Percentiles rank a stretch among this genome's conserved stretches.
phyloP scores from a whole-genome alignment of 1,140 invertebrate genomes.

The Caerostris darwini region DNA sequence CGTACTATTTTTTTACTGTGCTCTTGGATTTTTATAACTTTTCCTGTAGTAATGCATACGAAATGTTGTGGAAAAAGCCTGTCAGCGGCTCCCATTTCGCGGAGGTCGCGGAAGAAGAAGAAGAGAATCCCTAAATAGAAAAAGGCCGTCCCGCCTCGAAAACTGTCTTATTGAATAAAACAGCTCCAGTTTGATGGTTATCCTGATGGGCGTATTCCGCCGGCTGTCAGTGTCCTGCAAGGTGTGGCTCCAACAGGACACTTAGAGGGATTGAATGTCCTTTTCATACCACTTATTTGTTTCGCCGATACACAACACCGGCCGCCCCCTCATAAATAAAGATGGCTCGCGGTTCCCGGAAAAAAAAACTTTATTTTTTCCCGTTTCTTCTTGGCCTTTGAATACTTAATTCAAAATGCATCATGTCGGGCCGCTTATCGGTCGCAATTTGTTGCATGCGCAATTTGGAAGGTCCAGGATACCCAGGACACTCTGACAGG shows the following conservation, averaged over 20 bases:
- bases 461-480: neutral
- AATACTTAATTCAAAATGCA: conserved; percentile 28
- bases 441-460: neutral
- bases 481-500: too few species aligned
- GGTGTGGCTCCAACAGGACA: conserved; percentile 58
- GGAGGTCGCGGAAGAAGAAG: too few species aligned
- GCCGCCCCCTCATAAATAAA: conserved; percentile 47
- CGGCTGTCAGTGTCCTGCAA: conserved; percentile 38
- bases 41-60: too few species aligned
- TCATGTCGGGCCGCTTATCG: neutral
- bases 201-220: conserved; percentile 57
- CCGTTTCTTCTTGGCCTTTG: neutral
- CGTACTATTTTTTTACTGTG: too few species aligned
- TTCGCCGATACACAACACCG: conserved; percentile 44
- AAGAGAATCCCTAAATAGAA: conserved; percentile 8
- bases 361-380: neutral
- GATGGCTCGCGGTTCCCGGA: neutral
- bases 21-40: too few species aligned
- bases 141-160: conserved; percentile 12
- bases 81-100: too few species aligned
- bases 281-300: conserved; percentile 67
- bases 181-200: conserved; percentile 56
- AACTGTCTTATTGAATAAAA: conserved; percentile 67
- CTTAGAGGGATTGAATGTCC: conserved; percentile 68
- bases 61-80: too few species aligned